Evolutionary conservation across 2,797 vertebrate genomes (phyloP).

Genomic region (Hirundo rustica): DNA sequence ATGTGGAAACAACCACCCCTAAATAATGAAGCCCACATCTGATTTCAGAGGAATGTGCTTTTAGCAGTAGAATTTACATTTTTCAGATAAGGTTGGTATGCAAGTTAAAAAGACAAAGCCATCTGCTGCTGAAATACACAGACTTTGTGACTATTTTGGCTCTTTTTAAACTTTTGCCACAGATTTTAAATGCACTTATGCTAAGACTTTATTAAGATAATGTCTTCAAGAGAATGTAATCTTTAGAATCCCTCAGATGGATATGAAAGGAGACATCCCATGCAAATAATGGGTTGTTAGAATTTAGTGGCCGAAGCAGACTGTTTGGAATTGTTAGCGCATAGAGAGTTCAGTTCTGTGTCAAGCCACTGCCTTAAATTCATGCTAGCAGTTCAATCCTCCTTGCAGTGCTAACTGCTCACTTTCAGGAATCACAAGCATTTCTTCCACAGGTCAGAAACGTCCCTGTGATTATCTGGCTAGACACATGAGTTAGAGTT

Average conservation of each 20-base stretch:
- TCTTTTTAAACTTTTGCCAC: background rate
- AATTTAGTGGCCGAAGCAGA: background rate
- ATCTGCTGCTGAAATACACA: slow-evolving; percentile 24
- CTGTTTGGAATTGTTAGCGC: background rate
- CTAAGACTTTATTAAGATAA: background rate
- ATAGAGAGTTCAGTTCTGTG: background rate
- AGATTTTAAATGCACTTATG: background rate
- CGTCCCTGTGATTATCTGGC: background rate
- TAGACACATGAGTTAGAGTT: slow-evolving; percentile 11
- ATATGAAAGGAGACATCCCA: background rate
- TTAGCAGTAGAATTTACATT: slow-evolving; percentile 59
- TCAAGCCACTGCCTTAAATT: slow-evolving; percentile 1
- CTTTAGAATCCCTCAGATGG: background rate
- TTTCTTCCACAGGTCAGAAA: slow-evolving; percentile 28
- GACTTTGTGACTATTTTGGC: background rate
- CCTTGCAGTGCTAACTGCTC: background rate
- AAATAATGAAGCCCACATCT: slow-evolving; percentile 43
- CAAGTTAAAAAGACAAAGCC: slow-evolving; percentile 34
- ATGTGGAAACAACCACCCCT: slow-evolving; percentile 19
- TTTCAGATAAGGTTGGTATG: slow-evolving; percentile 65
- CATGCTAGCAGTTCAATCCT: background rate
- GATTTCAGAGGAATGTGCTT: slow-evolving; percentile 65
- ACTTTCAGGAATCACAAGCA: background rate
- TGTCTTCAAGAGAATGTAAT: background rate
- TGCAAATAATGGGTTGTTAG: background rate